Percentiles rank a stretch among this genome's conserved stretches.
These are phyloP conservation scores for Fregata magnificens DNA, from an alignment of 2,113 vertebrate genomes.

Conservation along the genomic window DNA sequence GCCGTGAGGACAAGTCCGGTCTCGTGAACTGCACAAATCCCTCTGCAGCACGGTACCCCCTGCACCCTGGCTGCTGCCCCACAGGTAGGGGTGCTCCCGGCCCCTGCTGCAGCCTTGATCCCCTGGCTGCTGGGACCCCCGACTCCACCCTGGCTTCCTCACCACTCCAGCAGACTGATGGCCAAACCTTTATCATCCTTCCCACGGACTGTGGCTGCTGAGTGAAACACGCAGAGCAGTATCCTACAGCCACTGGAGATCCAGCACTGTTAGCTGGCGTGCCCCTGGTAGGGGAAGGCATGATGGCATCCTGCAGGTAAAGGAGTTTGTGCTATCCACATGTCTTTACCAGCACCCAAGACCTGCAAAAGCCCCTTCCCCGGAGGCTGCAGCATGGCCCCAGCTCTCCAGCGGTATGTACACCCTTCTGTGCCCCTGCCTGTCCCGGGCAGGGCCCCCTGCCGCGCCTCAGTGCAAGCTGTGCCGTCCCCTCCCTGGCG, in stretches of 20 bases:
- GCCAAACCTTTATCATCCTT: background rate
- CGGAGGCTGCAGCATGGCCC: background rate
- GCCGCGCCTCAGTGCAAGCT: fast-evolving
- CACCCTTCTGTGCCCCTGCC: background rate
- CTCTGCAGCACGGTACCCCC: background rate
- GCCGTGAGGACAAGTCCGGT: conserved; percentile 15
- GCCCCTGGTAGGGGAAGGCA: too few species aligned
- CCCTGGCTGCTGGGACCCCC: background rate
- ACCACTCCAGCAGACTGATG: background rate
- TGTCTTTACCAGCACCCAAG: too few species aligned
- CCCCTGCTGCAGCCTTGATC: background rate
- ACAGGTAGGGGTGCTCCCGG: background rate
- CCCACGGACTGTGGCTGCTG: fast-evolving
- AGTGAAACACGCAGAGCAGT: too few species aligned
- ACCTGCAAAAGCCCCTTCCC: background rate
- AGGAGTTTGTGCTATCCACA: background rate
- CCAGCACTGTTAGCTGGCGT: fast-evolving
- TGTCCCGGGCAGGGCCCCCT: background rate
- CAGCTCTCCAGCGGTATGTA: fast-evolving
- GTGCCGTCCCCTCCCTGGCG: background rate
- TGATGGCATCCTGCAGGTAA: background rate
- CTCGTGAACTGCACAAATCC: background rate
- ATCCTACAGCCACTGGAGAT: background rate
- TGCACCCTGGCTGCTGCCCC: background rate
- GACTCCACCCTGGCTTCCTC: background rate